Percentiles rank a stretch among this genome's conserved stretches.
Conservation (phyloP, 2,113 vertebrate species). For the Psilopogon haemacephalus region DNA sequence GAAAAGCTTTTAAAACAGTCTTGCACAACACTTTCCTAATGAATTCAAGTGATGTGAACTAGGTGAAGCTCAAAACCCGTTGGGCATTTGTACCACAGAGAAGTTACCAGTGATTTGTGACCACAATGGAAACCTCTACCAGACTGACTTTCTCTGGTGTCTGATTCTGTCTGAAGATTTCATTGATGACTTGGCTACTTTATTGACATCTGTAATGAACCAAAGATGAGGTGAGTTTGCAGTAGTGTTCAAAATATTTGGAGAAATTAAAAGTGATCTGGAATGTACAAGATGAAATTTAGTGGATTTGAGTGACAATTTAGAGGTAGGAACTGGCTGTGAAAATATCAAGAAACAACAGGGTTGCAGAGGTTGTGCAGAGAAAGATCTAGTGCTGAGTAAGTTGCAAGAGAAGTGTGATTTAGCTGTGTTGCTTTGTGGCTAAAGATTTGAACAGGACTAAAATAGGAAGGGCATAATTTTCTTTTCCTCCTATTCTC, state of each 20-base stretch:
- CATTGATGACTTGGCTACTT: not conserved
- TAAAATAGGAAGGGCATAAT: not conserved
- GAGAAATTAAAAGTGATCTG: not conserved
- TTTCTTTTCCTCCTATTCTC: rapidly evolving
- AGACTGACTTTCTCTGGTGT: not conserved
- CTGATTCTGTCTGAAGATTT: not conserved
- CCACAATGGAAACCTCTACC: not conserved
- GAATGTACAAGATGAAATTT: not conserved
- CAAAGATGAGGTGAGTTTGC: not conserved
- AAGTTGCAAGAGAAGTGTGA: not conserved
- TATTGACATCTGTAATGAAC: not conserved
- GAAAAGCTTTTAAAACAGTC: not conserved
- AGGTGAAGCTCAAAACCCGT: not conserved
- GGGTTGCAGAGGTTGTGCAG: not conserved
- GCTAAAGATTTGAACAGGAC: not conserved
- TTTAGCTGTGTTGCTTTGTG: not conserved
- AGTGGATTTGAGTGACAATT: not conserved
- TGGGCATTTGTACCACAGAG: not conserved
- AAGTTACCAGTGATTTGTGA: not conserved
- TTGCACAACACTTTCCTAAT: not conserved
- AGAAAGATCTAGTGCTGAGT: not conserved
- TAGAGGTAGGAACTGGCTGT: not conserved
- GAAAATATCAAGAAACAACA: not conserved
- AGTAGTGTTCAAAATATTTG: not conserved
- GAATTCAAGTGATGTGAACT: not conserved